phyloP scores from a whole-genome alignment of 2,888 invertebrate genomes.

The Melipona beecheii region DNA sequence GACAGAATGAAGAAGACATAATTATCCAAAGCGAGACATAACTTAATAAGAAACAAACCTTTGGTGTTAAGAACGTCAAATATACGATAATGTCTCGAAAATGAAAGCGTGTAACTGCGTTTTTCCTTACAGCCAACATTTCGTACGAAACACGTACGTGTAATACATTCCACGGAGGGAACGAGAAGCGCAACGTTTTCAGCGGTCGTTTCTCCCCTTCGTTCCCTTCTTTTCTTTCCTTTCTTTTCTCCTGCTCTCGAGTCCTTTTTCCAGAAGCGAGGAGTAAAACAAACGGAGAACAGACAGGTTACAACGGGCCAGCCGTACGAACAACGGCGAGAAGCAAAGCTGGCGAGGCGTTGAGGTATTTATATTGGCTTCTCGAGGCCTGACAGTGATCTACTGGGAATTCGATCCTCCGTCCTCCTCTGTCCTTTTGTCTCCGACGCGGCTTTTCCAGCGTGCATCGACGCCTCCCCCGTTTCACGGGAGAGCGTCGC shows the following conservation, averaged over 20 bases:
- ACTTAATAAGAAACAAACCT: too few relatives aligned
- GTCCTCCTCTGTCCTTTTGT: conserved; percentile 67
- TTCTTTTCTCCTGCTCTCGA: background rate
- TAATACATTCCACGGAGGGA: conserved; percentile 14
- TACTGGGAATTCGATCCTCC: conserved; percentile 80
- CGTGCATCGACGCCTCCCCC: conserved; percentile 43
- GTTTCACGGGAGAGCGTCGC: conserved; percentile 11
- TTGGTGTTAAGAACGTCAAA: too few relatives aligned
- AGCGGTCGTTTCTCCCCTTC: background rate
- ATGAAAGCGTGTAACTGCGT: too few relatives aligned
- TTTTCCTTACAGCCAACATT: background rate
- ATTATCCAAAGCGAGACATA: too few relatives aligned
- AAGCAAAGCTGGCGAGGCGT: conserved; percentile 76
- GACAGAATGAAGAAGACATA: too few relatives aligned
- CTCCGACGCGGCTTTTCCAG: conserved; percentile 60
- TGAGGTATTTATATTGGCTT: conserved; percentile 84
- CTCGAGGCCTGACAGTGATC: conserved; percentile 83
- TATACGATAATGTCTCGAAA: too few relatives aligned
- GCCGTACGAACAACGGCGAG: conserved; percentile 67
- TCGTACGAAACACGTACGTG: background rate
- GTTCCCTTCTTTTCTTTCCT: too few relatives aligned
- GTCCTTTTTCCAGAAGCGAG: conserved; percentile 28
- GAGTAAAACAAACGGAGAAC: conserved; percentile 69
- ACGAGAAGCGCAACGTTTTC: background rate
- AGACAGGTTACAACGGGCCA: conserved; percentile 68